Evolutionary conservation across 1,140 invertebrate genomes (phyloP), one percentile per base, ranked within the genome.

Genomic region (Cyrtorhinus lividipennis): DNA sequence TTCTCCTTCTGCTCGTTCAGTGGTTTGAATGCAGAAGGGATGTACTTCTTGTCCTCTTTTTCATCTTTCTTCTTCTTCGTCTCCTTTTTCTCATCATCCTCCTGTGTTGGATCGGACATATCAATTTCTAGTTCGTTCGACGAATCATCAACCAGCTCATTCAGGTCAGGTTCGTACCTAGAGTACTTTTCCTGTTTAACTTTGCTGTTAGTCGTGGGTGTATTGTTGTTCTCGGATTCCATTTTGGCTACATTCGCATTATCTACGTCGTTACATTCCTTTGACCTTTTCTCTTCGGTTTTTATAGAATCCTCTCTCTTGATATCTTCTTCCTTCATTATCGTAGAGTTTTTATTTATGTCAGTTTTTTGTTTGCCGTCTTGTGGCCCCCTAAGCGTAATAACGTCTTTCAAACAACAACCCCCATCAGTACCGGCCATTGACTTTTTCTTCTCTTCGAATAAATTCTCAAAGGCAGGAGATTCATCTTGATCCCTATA

Each of bases 391-490:
- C 81, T 74, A 15, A 84, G 69, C 0, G 82, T 83, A 61, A 84
- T 83, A 62, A 83, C 82, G 71, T 84, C 81, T 74, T 80, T 85
- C 66, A 79, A 65, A 0, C 81, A 81, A 63, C 77, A 78, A 1
- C 76, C 73, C 3, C 78, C 76, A 20, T 82, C 80, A 5, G 48
- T 5, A 58, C 78, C 80, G 66, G 81, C 83, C 23, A 59, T 77
- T 0, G 71, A 75, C 10, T 80, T 78, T 68, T 86, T 83, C 70
- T 88, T 90, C 68, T 90, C 88, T 67, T 88, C 86, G 67, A 90
- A 91, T 0, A 90, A 74, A 72, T 90, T 90, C 68, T 90, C 88
- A 68, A 90, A 90, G 30, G 81, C 81, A 1, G 87, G 86, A 2
- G 68, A 66, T 56, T 79, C 78, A 67, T 78, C 79, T 58, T 82